Conservation (phyloP, 2,113 vertebrate species). For the Mohoua ochrocephala region DNA sequence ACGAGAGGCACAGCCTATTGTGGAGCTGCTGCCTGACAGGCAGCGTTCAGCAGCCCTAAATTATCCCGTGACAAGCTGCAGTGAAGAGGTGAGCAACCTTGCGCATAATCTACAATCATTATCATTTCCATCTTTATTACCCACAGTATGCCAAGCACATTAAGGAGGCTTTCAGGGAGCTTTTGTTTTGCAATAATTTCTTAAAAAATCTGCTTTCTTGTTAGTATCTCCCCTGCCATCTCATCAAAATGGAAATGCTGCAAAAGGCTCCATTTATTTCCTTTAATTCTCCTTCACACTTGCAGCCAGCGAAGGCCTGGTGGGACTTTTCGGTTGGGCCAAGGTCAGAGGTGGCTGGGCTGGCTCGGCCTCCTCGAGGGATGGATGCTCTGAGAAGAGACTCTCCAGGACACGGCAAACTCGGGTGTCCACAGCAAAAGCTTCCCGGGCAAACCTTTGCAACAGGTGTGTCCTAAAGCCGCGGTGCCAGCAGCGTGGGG, state of each 20-base stretch:
- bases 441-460: neutral
- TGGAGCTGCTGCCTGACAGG: conserved; percentile 64
- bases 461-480: neutral
- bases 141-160: conserved; percentile 68
- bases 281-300: conserved; percentile 35
- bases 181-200: conserved; percentile 69
- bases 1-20: conserved; percentile 60
- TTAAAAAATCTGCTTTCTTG: conserved; percentile 66
- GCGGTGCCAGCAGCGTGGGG: rapidly evolving
- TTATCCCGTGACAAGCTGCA: conserved; percentile 72
- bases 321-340: neutral
- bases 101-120: conserved; percentile 73
- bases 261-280: conserved; percentile 47
- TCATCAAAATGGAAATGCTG: conserved; percentile 65
- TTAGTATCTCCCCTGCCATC: conserved; percentile 67
- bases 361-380: neutral
- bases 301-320: neutral
- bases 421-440: neutral
- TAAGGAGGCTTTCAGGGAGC: conserved; percentile 66
- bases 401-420: neutral
- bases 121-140: conserved; percentile 75
- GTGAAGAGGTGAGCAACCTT: conserved; percentile 72
- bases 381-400: neutral
- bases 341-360: neutral
- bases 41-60: conserved; percentile 70